Evolutionary conservation across 2,888 invertebrate genomes (phyloP).

Genomic region (Lapara coniferarum): DNA sequence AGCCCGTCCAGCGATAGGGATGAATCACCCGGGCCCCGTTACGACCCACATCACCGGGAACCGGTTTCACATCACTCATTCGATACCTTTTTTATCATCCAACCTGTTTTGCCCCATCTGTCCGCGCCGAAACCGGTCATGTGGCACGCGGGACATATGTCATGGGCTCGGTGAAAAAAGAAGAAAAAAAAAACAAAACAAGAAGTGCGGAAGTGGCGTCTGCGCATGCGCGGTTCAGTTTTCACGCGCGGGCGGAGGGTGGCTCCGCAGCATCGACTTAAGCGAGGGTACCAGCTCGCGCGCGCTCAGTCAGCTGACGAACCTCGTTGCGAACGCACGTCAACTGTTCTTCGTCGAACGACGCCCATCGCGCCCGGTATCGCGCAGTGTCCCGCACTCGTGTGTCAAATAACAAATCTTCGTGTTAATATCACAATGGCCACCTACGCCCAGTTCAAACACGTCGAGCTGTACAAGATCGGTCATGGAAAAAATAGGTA

Average conservation of each 20-base stretch:
- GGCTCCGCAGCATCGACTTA: conserved; percentile 72
- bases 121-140: conserved; percentile 40
- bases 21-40: conserved; percentile 42
- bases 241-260: conserved; percentile 77
- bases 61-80: conserved; percentile 40
- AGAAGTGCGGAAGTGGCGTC: conserved; percentile 59
- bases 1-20: conserved; percentile 32
- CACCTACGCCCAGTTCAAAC: conserved; percentile 96
- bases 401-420: conserved; percentile 52
- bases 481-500: conserved; percentile 97
- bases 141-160: conserved; percentile 41
- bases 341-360: conserved; percentile 34
- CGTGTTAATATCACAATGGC: conserved; percentile 85
- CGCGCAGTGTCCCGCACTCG: conserved; percentile 61
- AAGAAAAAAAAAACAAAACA: conserved; percentile 49
- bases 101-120: conserved; percentile 44
- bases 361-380: conserved; percentile 42
- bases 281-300: conserved; percentile 72
- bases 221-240: conserved; percentile 70
- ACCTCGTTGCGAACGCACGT: conserved; percentile 62
- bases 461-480: conserved; percentile 96
- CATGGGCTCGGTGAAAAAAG: conserved; percentile 30
- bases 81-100: conserved; percentile 32
- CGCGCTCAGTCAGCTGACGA: conserved; percentile 82
- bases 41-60: conserved; percentile 39